Evolutionary conservation across 2,797 vertebrate species (phyloP).

Genomic region (Acestrorhynchus altus): DNA sequence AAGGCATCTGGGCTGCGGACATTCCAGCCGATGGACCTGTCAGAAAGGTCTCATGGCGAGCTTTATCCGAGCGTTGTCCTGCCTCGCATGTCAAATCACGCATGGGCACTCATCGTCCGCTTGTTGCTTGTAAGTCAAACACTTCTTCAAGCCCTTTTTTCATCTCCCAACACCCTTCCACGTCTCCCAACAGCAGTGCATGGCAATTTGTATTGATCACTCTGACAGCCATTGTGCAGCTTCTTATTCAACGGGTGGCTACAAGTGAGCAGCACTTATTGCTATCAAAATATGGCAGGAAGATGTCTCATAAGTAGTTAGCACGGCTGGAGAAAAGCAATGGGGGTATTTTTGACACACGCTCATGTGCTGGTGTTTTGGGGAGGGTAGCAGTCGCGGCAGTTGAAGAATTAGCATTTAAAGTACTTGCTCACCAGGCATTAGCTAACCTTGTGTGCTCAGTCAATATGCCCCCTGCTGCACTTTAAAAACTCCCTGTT

Average conservation of each 20-base stretch:
- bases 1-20: constrained; percentile 58
- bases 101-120: constrained; percentile 66
- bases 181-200: constrained; percentile 34
- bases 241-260: constrained; percentile 56
- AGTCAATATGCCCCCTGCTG: constrained; percentile 70
- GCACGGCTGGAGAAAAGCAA: constrained; percentile 52
- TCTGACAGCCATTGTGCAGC: constrained; percentile 66
- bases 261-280: constrained; percentile 56
- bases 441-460: constrained; percentile 72
- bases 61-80: constrained; percentile 26
- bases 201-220: constrained; percentile 66
- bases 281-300: constrained; percentile 59
- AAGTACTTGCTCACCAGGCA: constrained; percentile 73
- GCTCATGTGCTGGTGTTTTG: constrained; percentile 50
- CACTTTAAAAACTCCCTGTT: constrained; percentile 57
- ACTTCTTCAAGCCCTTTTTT: constrained; percentile 56
- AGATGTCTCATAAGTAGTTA: constrained; percentile 70
- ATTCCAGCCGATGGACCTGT: constrained; percentile 68
- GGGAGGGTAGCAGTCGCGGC: constrained; percentile 44
- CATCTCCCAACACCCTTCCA: constrained; percentile 33
- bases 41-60: constrained; percentile 61
- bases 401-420: constrained; percentile 76
- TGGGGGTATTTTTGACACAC: constrained; percentile 36
- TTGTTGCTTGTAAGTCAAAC: constrained; percentile 58
- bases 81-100: constrained; percentile 67